Evolutionary conservation across 2,888 invertebrate species (phyloP).

Genomic region (Dione juno): DNA sequence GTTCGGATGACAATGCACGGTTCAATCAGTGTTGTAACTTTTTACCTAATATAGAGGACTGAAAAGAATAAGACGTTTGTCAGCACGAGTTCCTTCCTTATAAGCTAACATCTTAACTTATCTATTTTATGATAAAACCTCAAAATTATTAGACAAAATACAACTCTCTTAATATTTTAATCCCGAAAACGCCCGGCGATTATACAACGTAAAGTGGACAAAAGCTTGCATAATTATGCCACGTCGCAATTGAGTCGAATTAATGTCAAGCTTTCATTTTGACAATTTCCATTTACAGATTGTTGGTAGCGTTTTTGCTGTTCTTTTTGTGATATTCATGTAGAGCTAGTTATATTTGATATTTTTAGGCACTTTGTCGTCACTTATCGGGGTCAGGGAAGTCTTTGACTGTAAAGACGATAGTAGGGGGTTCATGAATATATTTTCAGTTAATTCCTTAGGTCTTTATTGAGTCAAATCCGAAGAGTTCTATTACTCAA

Average conservation of each 20-base stretch:
- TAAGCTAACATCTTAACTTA: too few relatives aligned
- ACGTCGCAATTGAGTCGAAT: conserved; percentile 10
- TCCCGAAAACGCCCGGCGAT: neutral
- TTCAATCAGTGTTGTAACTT: neutral
- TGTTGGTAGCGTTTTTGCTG: neutral
- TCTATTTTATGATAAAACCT: neutral
- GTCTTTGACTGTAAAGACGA: too few relatives aligned
- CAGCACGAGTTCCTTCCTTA: too few relatives aligned
- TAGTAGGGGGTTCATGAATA: too few relatives aligned
- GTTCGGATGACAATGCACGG: neutral
- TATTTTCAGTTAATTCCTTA: too few relatives aligned
- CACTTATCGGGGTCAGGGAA: too few relatives aligned
- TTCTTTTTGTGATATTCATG: neutral
- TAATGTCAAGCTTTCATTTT: conserved; percentile 21
- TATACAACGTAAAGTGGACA: conserved; percentile 12
- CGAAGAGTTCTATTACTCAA: too few relatives aligned
- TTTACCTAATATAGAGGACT: too few relatives aligned
- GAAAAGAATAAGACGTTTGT: too few relatives aligned
- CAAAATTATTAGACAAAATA: neutral
- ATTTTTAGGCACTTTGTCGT: neutral
- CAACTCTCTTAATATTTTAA: neutral
- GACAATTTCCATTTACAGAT: conserved; percentile 22
- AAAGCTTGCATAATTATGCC: conserved; percentile 12
- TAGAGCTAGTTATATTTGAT: neutral
- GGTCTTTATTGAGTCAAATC: too few relatives aligned